Conservation (phyloP, 2,888 invertebrate species). For the Priocnemis perturbator region DNA sequence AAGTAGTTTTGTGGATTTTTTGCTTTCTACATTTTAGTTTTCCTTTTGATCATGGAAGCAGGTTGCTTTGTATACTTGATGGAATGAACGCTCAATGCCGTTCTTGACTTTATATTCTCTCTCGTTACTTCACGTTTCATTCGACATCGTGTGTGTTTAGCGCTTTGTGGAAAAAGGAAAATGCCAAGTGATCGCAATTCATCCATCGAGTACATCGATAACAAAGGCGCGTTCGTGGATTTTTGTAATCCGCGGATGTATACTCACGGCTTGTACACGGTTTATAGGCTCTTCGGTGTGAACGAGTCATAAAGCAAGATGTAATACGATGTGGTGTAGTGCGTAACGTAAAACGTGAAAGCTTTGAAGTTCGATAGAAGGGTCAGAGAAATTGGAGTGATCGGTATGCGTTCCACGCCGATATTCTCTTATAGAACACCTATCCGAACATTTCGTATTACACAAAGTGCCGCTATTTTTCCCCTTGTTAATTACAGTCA, state of each 20-base stretch:
- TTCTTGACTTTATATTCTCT: too few relatives aligned
- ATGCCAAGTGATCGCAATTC: too few relatives aligned
- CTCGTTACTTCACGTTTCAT: too few relatives aligned
- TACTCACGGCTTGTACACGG: neutral
- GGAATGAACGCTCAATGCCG: too few relatives aligned
- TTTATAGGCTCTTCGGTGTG: constrained; percentile 31
- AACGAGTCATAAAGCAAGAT: constrained; percentile 44
- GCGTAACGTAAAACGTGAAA: constrained; percentile 51
- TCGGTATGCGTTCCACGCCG: constrained; percentile 44
- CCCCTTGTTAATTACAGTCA: constrained; percentile 7
- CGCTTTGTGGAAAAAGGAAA: too few relatives aligned
- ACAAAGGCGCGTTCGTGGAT: neutral
- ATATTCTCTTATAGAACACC: constrained; percentile 39
- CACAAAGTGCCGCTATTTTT: constrained; percentile 12
- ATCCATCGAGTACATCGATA: neutral
- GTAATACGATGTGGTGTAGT: constrained; percentile 51
- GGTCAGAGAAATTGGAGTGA: constrained; percentile 39
- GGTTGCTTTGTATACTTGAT: too few relatives aligned
- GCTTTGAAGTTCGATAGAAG: constrained; percentile 53
- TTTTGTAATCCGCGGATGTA: constrained; percentile 3
- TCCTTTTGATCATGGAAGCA: too few relatives aligned
- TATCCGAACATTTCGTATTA: constrained; percentile 14
- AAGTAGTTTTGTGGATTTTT: neutral
- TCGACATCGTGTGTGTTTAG: too few relatives aligned
- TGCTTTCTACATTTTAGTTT: too few relatives aligned